These are phyloP conservation scores for Drosophila rellima DNA, from an alignment of 2,888 invertebrate genomes.

Conservation along the genomic window DNA sequence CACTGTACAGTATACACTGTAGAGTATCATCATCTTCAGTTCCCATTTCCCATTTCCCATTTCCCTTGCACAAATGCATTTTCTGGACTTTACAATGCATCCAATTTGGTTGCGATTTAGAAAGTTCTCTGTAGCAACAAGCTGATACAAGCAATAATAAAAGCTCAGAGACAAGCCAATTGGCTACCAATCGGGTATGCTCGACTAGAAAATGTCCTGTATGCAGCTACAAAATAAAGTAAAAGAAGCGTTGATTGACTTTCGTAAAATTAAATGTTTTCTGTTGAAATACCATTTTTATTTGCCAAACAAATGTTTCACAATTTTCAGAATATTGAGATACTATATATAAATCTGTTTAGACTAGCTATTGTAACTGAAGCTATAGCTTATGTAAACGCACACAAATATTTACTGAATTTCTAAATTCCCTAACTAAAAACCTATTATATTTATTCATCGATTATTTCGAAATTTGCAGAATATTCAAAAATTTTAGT, in stretches of 20 bases:
- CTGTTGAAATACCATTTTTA: too few species aligned
- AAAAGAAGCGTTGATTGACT: too few species aligned
- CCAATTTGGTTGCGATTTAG: conserved; percentile 29
- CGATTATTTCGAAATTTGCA: background rate
- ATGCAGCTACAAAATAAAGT: background rate
- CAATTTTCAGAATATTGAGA: too few species aligned
- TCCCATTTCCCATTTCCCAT: background rate
- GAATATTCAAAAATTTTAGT: background rate
- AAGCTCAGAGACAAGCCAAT: conserved; percentile 25
- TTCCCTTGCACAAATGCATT: background rate
- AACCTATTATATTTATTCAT: too few species aligned
- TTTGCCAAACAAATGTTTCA: too few species aligned
- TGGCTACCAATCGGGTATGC: background rate
- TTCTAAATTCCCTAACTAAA: too few species aligned
- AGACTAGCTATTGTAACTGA: too few species aligned
- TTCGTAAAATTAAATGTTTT: too few species aligned
- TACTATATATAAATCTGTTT: too few species aligned
- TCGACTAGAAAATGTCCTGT: conserved; percentile 11
- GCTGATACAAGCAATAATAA: conserved; percentile 34
- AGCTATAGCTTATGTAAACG: too few species aligned
- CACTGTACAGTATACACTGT: background rate
- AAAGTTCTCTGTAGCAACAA: conserved; percentile 34
- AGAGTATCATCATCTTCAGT: conserved; percentile 8
- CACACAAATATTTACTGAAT: too few species aligned
- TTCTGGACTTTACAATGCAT: conserved; percentile 3